phyloP scores from a whole-genome alignment of 2,113 vertebrate species.

The Tor tambroides region DNA sequence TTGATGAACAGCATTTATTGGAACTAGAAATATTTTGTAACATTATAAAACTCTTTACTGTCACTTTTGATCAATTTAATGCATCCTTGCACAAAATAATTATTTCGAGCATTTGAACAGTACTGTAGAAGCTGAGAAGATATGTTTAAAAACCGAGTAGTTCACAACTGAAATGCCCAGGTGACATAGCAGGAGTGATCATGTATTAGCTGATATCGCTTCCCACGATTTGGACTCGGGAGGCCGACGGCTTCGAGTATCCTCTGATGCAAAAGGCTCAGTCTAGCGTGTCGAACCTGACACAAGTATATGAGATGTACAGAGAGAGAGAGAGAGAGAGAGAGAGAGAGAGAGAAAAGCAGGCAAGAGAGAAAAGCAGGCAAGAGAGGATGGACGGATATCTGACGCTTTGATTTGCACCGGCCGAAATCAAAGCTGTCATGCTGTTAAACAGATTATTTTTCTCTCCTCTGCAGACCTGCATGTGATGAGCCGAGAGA shows the following conservation, averaged over 20 bases:
- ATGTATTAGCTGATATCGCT: not conserved
- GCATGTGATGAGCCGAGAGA: too few relatives aligned
- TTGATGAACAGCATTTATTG: not conserved
- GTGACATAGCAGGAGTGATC: not conserved
- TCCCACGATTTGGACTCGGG: not conserved
- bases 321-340: constrained; percentile 17
- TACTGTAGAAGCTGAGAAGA: not conserved
- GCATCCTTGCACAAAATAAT: not conserved
- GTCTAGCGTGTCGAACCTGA: constrained; percentile 23
- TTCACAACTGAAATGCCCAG: not conserved
- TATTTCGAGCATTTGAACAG: not conserved
- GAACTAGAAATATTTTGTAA: not conserved
- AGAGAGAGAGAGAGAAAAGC: constrained; percentile 3
- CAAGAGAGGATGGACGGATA: constrained; percentile 40
- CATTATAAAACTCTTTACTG: not conserved
- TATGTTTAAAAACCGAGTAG: not conserved
- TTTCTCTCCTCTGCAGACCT: constrained; percentile 27
- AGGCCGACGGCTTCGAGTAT: not conserved
- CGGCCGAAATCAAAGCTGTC: constrained; percentile 52
- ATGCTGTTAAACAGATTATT: constrained; percentile 60
- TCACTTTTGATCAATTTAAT: too few relatives aligned
- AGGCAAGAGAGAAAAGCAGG: constrained; percentile 54
- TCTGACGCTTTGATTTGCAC: constrained; percentile 52
- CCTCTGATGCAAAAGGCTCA: constrained; percentile 9
- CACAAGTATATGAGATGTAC: not conserved